Evolutionary conservation across 2,888 invertebrate genomes (phyloP), one percentile per base, ranked within the genome.

Genomic region (Campoletis raptor): DNA sequence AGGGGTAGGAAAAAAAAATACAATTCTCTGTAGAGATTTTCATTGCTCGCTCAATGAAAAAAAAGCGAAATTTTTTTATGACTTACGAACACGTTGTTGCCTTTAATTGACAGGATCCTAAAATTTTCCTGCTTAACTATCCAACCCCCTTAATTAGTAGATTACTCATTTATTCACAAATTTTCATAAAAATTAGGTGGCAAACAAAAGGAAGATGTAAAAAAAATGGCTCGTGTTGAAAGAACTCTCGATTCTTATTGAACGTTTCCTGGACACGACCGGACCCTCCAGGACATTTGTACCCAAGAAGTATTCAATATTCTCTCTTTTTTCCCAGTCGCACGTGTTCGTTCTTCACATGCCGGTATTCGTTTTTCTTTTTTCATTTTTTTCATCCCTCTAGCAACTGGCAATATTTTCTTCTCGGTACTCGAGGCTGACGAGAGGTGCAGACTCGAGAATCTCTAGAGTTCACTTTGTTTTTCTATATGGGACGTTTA

Each of bases 121-220:
- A 36, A 81, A 74, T 79, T 87, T 89, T 86, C 89, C 87, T 88
- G 84, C 91, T 90, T 90, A 57, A 82, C 24, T 66, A 90, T 30
- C 30, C 90, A 86, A 89, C 90, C 89, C 89, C 90, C 48, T 77
- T 21, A 92, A 91, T 92, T 91, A 91, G 91, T 90, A 91, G 89
- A 87, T 88, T 88, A 85, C 88, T 89, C 36, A 8, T 64, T 18
- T 45, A 64, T 89, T 85, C 89, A 72, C 85, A 88, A 91, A 92
- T 91, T 90, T 90, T 88, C 90, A 90, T 91, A 88, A 89, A 86
- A 79, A 54, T 79, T 40, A 54, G 24, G 40, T 12, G 57, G 5
- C 10, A 52, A 42, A 64, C 78, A 81, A 72, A 76, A 69, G 81
- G 83, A 86, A 4, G 24, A 8, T 54, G 40, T 9, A 30, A 24